Conservation (phyloP, 1,140 invertebrate genomes). For the Pantala flavescens region DNA sequence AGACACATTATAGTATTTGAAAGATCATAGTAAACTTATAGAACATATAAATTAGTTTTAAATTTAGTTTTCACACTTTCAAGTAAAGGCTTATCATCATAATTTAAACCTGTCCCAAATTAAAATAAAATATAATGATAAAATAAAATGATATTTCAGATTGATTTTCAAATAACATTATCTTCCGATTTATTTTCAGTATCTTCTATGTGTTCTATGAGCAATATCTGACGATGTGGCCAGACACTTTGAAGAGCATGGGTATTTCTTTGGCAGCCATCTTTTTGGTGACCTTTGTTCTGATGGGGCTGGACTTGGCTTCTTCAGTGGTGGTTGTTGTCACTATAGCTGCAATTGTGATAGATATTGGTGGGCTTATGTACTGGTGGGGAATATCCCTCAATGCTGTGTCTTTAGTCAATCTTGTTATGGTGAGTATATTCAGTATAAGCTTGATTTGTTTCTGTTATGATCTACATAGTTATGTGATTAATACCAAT, state of each 20-base stretch:
- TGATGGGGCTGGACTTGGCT: slow-evolving; percentile 88
- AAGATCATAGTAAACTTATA: too few relatives aligned
- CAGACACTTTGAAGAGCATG: slow-evolving; percentile 78
- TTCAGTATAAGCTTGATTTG: background rate
- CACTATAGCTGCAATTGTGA: slow-evolving; percentile 87
- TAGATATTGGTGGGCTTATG: slow-evolving; percentile 92
- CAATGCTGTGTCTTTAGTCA: slow-evolving; percentile 95
- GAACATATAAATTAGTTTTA: too few relatives aligned
- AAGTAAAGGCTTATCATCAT: too few relatives aligned
- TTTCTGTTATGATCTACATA: too few relatives aligned
- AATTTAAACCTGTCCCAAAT: too few relatives aligned
- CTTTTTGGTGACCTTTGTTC: slow-evolving; percentile 84
- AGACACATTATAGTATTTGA: too few relatives aligned
- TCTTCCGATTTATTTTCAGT: slow-evolving; percentile 39
- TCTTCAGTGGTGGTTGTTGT: slow-evolving; percentile 81
- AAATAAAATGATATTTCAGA: too few relatives aligned
- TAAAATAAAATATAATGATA: too few relatives aligned
- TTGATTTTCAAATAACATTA: background rate
- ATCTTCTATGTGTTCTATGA: slow-evolving; percentile 99
- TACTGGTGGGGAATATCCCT: slow-evolving; percentile 92
- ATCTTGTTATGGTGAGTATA: slow-evolving; percentile 84
- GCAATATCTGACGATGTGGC: slow-evolving; percentile 95
- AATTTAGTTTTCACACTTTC: too few relatives aligned
- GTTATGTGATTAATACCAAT: too few relatives aligned
- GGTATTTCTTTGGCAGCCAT: slow-evolving; percentile 81